Evolutionary conservation across 2,888 invertebrate species (phyloP), one percentile per base, ranked within the genome.

Genomic region (Phaedon cochleariae): DNA sequence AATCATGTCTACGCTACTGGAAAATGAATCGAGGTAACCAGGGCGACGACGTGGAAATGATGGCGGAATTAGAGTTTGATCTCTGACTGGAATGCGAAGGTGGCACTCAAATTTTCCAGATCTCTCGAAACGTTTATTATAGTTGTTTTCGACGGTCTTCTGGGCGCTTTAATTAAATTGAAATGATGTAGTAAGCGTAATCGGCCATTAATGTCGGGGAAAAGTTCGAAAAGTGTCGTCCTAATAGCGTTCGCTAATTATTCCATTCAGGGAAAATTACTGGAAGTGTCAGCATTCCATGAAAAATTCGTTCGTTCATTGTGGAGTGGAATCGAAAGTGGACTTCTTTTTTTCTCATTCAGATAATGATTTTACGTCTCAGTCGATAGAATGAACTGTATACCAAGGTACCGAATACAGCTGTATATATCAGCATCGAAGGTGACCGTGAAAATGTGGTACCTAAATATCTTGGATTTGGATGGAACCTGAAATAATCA

Each of bases 111-210:
- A 37, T 55, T 59, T 48, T 59, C 59, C 59, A 34, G 59, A 59
- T 34, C 48, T 48, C 59, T 52, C 52, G 52, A 26, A 49, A 37
- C 59, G 59, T 48, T 59, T 46, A 49, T 59, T 59, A 59, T 49
- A 49, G 34, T 59, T 59, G 62, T 65, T 54, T 62, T 53, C 67
- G 60, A 63, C 67, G 58, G 63, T 64, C 57, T 59, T 48, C 60
- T 62, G 48, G n/a, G 46, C 52, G 55, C 58, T 67, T 64, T 67
- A 67, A 67, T 67, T 67, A 67, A 67, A 67, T 64, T 59, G 29
- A 53, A 67, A 55, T 54, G 67, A 67, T 61, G 67, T 52, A 60
- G 62, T 53, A 22, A 46, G 46, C 63, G 54, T 62, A 66, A 66
- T 63, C 54, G 54, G 26, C 63, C 53, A 64, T 62, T 62, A 62